Evolutionary conservation across 2,888 invertebrate species (phyloP), one percentile per base, ranked within the genome.

Genomic region (Cancer borealis): DNA sequence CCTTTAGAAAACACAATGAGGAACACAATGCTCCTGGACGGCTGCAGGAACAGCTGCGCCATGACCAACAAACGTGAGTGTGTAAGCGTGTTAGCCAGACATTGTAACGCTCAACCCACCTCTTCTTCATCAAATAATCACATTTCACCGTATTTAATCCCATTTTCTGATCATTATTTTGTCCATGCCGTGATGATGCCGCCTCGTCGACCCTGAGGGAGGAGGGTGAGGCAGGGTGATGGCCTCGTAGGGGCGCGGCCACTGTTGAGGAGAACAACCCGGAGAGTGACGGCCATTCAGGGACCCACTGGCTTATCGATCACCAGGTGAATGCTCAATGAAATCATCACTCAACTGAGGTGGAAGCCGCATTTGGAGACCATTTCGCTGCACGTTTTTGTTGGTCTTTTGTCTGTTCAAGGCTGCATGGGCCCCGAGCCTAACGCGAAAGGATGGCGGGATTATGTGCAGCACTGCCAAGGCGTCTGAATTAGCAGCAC

Each of bases 381-480:
- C 30, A 47, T 84, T 92, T 54, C 66, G 49, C 84, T 87, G 87
- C 87, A 87, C 26, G 92, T 92, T 87, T 87, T 87, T 49, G 47
- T 87, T 49, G 47, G 54, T 14, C 87, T 47, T 54, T 79, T 26
- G 87, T 92, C 92, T 87, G 49, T 92, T 92, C 92, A 92, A 46
- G 79, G 84, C 79, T 30, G 46, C 46, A 30, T 30, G 30, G 46
- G 54, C 39, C 92, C 84, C 47, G 92, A 87, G 87, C 54, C 92
- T 87, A 84, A 87, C 49, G 87, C 92, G 92, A 87, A 92, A 39
- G 54, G 87, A 92, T 92, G 92, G 92, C 84, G 26, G 92, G 92
- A 87, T 92, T 92, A 92, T 92, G 73, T 30, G 30, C 87, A 92
- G 87, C 21, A 49, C n/a, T 92, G 92, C 92, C 92, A 92, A 92